Evolutionary conservation across 2,888 invertebrate genomes (phyloP), one percentile per base, ranked within the genome.

Genomic region (Pammene fasciana): DNA sequence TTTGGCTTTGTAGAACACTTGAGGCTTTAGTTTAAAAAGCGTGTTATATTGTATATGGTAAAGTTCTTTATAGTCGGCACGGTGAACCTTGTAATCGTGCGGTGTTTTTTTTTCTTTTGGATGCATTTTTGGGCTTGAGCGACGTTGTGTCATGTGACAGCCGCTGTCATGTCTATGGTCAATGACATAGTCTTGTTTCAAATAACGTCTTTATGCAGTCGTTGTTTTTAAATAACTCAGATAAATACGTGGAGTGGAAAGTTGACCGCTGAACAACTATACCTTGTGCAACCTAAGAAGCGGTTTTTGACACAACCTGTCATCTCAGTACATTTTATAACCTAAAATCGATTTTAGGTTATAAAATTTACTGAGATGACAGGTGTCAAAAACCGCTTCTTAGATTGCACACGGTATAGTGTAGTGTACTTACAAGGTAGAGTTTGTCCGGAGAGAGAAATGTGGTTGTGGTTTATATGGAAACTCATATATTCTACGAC

Each of bases 1-100:
- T 86, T 65, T 82, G 74, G 74, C 72, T 76, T 75, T 76, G 79
- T 77, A 75, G 76, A 78, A 78, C 76, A 74, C 73, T n/a, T n/a
- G n/a, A n/a, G n/a, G 70, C 67, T 50, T 72, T 72, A 70, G 70
- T 67, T 73, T 79, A 78, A 76, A 77, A 75, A 68, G 71, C 71
- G 71, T 77, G 74, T 66, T 79, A 75, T 75, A 72, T 79, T 75
- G 76, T 79, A 76, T 79, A 70, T 75, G 76, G 74, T 74, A 75
- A 74, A 76, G 78, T 78, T 77, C 75, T 76, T 74, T 77, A 74
- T 74, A 59, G 70, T 66, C 57, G 61, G 60, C 52, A 45, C 36
- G 46, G 43, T 38, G 57, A 59, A 46, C 36, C 46, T 57, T 64
- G 50, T 67, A 61, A 62, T 70, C 64, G 38, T 56, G 43, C 64